phyloP scores from a whole-genome alignment of 1,140 invertebrate species.

The Bombus difficillimus region DNA sequence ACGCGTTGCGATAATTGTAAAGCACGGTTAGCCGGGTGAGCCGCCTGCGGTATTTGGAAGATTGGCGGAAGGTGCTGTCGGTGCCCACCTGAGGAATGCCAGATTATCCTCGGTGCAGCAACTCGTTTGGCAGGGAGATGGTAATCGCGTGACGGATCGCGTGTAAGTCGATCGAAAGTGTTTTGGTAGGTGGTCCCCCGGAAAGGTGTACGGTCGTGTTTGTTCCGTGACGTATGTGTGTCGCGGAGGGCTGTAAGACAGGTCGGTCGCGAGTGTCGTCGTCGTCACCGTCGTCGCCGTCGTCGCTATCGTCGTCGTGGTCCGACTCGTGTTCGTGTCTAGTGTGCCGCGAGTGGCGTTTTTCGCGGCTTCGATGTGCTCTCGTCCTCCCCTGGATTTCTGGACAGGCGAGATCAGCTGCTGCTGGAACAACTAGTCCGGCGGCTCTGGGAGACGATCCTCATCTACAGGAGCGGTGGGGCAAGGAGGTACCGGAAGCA shows the following conservation, averaged over 20 bases:
- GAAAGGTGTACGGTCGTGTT: conserved; percentile 57
- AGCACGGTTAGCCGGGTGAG: conserved; percentile 17
- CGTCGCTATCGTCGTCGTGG: conserved; percentile 45
- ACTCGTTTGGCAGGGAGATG: conserved; percentile 49
- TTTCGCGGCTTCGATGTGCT: conserved; percentile 66
- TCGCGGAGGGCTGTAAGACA: conserved; percentile 75
- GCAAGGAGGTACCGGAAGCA: conserved; percentile 80
- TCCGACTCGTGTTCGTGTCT: conserved; percentile 45
- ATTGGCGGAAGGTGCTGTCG: conserved; percentile 53
- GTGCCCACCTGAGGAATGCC: conserved; percentile 82
- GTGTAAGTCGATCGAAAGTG: conserved; percentile 50
- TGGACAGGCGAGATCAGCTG: conserved; percentile 62
- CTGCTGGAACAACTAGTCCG: conserved; percentile 69
- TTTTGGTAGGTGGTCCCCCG: conserved; percentile 50
- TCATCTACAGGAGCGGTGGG: conserved; percentile 74
- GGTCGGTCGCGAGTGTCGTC: conserved; percentile 61
- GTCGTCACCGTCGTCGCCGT: conserved; percentile 57
- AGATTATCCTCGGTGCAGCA: conserved; percentile 48
- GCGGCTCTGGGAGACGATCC: conserved; percentile 58
- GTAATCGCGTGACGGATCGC: conserved; percentile 42
- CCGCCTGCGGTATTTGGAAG: conserved; percentile 30
- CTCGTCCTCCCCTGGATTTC: conserved; percentile 59
- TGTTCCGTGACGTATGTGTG: conserved; percentile 79
- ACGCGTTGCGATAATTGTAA: conserved; percentile 23
- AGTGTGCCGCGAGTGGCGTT: conserved; percentile 55